Evolutionary conservation across 2,888 invertebrate genomes (phyloP), one percentile per base, ranked within the genome.

Genomic region (Diploptera punctata): DNA sequence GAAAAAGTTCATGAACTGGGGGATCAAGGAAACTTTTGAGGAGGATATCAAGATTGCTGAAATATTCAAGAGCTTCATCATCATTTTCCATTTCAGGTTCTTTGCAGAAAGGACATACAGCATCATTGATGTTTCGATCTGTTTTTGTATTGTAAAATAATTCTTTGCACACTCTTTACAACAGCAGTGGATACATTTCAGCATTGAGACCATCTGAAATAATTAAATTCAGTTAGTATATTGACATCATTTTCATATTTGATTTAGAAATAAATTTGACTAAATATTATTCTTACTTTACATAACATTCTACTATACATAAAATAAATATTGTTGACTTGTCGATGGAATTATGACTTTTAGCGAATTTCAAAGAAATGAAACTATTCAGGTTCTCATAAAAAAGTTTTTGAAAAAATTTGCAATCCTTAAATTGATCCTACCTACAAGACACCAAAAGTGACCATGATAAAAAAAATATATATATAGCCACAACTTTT

Each of bases 81-180:
- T 91, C 90, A 75, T 85, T 89, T 77, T 91, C 89, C 2, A 95
- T 84, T 78, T 95, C 91, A 0, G 98, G 98, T 74, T 91, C 87
- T 81, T 94, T 93, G 82, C 98, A 98, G 82, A 92, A 95, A 0
- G 98, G 97, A 81, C 98, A 98, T 47, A 91, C 92, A 80, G 96
- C 94, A 81, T 97, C 96, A 76, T 91, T 90, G 73, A 98, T 95
- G 81, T 91, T 94, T 74, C 94, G 88, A 82, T 98, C 97, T 65
- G 95, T 92, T 74, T 91, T 84, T 94, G 94, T 71, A 97, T 91
- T 7, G 94, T 95, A 84, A 97, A 98, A 82, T 97, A 96, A 79
- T 92, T 93, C 77, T 90, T 91, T 57, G 97, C 93, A 81, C 98
- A 98, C 76, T 93, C 93, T 77, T 89, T 89, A 83, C 98, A 98